phyloP scores from a whole-genome alignment of 1,140 invertebrate genomes.

The Panagrolaimus sp. region DNA sequence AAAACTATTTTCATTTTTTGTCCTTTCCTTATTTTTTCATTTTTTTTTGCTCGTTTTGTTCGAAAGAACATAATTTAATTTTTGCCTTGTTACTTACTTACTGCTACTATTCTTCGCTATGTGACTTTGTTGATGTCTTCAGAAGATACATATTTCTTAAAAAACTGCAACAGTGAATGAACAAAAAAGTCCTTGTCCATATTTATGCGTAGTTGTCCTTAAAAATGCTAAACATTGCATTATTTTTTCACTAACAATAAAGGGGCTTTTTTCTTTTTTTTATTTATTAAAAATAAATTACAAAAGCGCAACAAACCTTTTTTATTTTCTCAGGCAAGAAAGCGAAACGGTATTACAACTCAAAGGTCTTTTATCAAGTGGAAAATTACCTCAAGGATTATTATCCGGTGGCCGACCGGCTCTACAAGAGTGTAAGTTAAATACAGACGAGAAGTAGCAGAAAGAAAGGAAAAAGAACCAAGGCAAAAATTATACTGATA shows the following conservation, averaged over 20 bases:
- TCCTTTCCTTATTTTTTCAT: background rate
- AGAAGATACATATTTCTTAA: too few relatives aligned
- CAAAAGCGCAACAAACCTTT: background rate
- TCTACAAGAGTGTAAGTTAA: conserved; percentile 47
- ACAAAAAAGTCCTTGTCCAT: conserved; percentile 11
- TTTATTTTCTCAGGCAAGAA: conserved; percentile 73
- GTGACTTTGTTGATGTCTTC: background rate
- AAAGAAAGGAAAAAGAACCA: too few relatives aligned
- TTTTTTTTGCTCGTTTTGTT: too few relatives aligned
- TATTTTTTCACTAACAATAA: too few relatives aligned
- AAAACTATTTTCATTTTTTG: background rate
- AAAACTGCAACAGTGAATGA: background rate
- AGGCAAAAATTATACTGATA: background rate
- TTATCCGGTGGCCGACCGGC: conserved; percentile 71
- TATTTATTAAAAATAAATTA: background rate
- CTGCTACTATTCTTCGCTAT: background rate
- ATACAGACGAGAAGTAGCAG: conserved; percentile 13
- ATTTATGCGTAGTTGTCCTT: conserved; percentile 10
- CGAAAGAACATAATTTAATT: too few relatives aligned
- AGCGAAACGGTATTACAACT: conserved; percentile 97
- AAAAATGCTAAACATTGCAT: background rate
- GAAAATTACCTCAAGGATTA: conserved; percentile 88
- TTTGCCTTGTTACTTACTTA: too few relatives aligned
- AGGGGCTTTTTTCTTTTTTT: background rate
- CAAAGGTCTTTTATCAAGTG: conserved; percentile 95